phyloP scores from a whole-genome alignment of 2,113 vertebrate genomes.

The Tylochromis polylepis region DNA sequence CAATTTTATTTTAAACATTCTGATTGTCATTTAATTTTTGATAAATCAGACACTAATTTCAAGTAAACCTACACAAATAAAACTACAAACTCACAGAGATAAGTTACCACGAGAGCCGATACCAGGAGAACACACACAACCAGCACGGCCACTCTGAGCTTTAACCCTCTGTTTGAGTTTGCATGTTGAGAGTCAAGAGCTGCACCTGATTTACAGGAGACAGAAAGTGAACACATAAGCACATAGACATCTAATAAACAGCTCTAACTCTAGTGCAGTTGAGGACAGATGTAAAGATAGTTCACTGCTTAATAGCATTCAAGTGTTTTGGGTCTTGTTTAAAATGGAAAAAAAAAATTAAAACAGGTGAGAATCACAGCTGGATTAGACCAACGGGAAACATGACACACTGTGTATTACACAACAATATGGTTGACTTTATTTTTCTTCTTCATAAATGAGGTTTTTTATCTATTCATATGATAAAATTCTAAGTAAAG shows the following conservation, averaged over 20 bases:
- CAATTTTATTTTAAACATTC: background rate
- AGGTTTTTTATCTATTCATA: background rate
- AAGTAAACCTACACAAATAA: background rate
- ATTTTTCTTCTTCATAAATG: background rate
- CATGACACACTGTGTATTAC: background rate
- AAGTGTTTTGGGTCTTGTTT: background rate
- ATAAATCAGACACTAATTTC: background rate
- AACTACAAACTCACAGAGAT: no score
- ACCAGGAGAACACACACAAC: no score
- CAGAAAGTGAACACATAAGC: background rate
- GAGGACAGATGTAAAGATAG: background rate
- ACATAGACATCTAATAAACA: background rate
- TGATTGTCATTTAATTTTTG: background rate
- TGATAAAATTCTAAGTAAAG: background rate
- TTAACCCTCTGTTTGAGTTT: background rate
- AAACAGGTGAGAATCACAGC: no score
- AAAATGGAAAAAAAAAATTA: no score
- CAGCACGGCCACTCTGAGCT: background rate
- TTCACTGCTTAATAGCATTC: background rate
- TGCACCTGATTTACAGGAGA: background rate
- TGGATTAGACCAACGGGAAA: accelerated
- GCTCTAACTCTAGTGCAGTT: background rate
- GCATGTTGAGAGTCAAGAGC: no score
- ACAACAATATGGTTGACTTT: background rate
- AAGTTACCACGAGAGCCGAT: no score